Percentiles rank a stretch among this genome's conserved stretches.
Evolutionary conservation across 2,888 invertebrate species (phyloP).

Genomic region (Zaprionus lineosus): DNA sequence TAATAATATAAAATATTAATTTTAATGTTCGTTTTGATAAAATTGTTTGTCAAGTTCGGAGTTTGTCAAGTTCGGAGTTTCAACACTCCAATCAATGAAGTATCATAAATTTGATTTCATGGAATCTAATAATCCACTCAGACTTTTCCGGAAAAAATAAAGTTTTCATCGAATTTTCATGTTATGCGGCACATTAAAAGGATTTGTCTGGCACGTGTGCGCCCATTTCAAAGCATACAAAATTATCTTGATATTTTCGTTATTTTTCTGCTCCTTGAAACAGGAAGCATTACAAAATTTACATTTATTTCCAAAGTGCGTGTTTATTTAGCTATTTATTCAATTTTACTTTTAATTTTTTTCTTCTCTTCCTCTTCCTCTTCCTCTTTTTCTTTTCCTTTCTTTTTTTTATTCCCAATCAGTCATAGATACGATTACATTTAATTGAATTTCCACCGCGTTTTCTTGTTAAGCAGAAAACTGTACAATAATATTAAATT

Average conservation of each 20-base stretch:
- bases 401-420: constrained; percentile 45
- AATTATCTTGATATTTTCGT: too few species aligned
- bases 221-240: constrained; percentile 17
- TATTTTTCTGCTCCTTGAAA: constrained; percentile 47
- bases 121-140: constrained; percentile 24
- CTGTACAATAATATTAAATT: constrained; percentile 58
- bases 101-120: constrained; percentile 4
- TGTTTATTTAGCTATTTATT: constrained; percentile 75
- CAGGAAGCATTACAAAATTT: constrained; percentile 58
- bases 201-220: constrained; percentile 68
- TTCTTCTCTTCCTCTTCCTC: constrained; percentile 1
- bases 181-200: constrained; percentile 74
- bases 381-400: constrained; percentile 10
- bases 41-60: too few species aligned
- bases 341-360: constrained; percentile 57
- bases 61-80: too few species aligned
- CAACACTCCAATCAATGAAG: too few species aligned
- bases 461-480: constrained; percentile 36
- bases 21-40: too few species aligned
- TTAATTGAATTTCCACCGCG: constrained; percentile 76
- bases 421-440: constrained; percentile 80
- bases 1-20: too few species aligned
- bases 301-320: constrained; percentile 65
- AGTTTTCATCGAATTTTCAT: constrained; percentile 39
- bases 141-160: constrained; percentile 4